These are phyloP conservation scores for Poeciliopsis gracilis DNA, from an alignment of 2,797 vertebrate species.

Conservation along the genomic window DNA sequence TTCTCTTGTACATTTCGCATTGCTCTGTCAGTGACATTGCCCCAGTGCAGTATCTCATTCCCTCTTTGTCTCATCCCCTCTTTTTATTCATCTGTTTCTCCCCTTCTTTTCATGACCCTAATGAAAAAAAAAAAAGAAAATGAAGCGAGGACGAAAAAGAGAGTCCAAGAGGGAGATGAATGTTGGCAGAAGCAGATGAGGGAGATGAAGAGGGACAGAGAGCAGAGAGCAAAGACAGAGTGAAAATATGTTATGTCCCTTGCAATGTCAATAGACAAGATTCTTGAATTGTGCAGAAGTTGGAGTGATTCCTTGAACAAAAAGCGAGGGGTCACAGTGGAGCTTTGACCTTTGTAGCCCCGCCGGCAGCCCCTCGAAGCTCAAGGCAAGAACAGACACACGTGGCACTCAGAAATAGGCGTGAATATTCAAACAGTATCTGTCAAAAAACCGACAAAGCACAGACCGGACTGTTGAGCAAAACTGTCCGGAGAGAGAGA, in stretches of 20 bases:
- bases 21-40: conserved; percentile 70
- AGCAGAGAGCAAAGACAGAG: conserved; percentile 28
- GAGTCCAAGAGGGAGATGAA: conserved; percentile 61
- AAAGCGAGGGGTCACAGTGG: conserved; percentile 32
- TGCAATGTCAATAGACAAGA: conserved; percentile 62
- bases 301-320: conserved; percentile 60
- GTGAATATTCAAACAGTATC: conserved; percentile 24
- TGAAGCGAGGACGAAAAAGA: conserved; percentile 57
- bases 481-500: conserved; percentile 25
- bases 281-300: conserved; percentile 57
- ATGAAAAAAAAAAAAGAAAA: conserved; percentile 50
- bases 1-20: conserved; percentile 66
- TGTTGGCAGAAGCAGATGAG: conserved; percentile 51
- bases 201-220: conserved; percentile 58
- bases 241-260: conserved; percentile 53
- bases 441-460: conserved; percentile 56
- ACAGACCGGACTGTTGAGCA: conserved; percentile 48
- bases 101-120: conserved; percentile 61
- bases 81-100: conserved; percentile 64
- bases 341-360: conserved; percentile 52
- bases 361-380: conserved; percentile 25
- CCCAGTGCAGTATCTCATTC: conserved; percentile 70
- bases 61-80: conserved; percentile 66
- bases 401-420: conserved; percentile 22
- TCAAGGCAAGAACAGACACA: conserved; percentile 37